phyloP scores from a whole-genome alignment of 1,140 invertebrate species.

The Eubasilissa regina region DNA sequence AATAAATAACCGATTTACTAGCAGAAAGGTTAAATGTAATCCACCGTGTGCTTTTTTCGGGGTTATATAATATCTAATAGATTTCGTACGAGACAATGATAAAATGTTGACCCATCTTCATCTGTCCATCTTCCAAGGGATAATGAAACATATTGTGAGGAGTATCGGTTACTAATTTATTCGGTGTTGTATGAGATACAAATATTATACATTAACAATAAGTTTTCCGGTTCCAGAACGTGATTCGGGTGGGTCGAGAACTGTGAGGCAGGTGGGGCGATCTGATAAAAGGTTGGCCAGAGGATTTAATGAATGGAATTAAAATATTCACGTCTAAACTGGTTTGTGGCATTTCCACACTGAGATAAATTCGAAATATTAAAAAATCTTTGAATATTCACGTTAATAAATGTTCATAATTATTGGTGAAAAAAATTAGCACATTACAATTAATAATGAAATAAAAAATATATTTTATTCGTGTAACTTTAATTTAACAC shows the following conservation, averaged over 20 bases:
- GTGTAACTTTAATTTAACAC: no score
- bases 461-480: no score
- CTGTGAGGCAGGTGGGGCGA: slow-evolving; percentile 12
- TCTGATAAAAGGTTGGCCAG: slow-evolving; percentile 27
- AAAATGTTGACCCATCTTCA: neutral
- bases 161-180: slow-evolving; percentile 35
- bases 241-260: neutral
- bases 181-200: slow-evolving; percentile 7
- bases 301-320: slow-evolving; percentile 8
- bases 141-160: slow-evolving; percentile 11
- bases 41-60: no score
- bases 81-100: neutral
- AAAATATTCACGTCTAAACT: neutral
- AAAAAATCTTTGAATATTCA: no score
- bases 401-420: no score
- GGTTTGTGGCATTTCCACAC: neutral
- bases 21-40: no score
- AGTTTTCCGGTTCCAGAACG: neutral
- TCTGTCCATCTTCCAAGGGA: slow-evolving; percentile 17
- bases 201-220: slow-evolving; percentile 1
- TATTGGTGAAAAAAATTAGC: no score
- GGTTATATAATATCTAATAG: no score
- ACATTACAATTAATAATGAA: no score
- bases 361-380: no score
- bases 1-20: no score